A percentile compares a stretch with the other conserved stretches of the same genome.
Conservation (phyloP, 2,797 vertebrate genomes). For the Chelon labrosus region DNA sequence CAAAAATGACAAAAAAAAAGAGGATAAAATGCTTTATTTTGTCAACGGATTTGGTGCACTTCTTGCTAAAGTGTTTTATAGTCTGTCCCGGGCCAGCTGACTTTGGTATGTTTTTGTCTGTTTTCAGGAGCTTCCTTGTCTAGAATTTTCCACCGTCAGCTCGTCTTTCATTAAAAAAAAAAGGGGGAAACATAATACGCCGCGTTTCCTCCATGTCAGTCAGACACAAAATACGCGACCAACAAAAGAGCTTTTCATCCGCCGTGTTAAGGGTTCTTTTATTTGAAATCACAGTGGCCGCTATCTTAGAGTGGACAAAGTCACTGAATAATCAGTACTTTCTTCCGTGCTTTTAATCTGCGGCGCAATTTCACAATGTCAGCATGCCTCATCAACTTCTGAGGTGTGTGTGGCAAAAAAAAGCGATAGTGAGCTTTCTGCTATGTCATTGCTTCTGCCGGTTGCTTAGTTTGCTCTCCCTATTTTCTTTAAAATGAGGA, state of each 20-base stretch:
- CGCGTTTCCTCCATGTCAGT: background rate
- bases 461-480: background rate
- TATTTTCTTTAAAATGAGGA: background rate
- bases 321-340: too few species aligned
- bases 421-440: background rate
- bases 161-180: too few species aligned
- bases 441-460: background rate
- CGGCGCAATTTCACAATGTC: background rate
- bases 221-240: too few species aligned
- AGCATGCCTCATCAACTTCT: background rate
- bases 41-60: background rate
- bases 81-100: too few species aligned
- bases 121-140: too few species aligned
- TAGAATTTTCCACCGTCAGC: too few species aligned
- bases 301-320: too few species aligned
- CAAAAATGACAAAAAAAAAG: too few species aligned
- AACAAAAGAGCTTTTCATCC: background rate
- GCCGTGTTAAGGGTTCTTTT: background rate
- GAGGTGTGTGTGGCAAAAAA: background rate
- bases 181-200: too few species aligned
- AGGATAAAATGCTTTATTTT: too few species aligned
- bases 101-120: too few species aligned
- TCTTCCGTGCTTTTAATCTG: background rate
- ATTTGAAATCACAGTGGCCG: too few species aligned
- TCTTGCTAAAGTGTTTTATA: background rate